A percentile compares a stretch with the other conserved stretches of the same genome.
Conservation (phyloP, 2,888 invertebrate genomes). For the Drosophila lacicola region DNA sequence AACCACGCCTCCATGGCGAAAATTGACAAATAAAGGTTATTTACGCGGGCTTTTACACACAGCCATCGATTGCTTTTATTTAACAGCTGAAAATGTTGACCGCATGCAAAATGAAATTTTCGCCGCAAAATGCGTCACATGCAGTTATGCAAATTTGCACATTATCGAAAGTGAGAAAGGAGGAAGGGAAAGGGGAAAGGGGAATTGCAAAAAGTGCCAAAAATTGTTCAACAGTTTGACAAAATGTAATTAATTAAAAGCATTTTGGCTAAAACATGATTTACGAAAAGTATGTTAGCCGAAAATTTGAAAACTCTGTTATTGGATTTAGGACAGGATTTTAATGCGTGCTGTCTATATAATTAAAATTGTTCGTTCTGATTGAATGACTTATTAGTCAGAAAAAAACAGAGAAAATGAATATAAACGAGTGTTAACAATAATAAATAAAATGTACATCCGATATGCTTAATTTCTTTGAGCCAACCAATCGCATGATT, state of each 20-base stretch:
- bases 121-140: slow-evolving; percentile 17
- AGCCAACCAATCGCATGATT: too few relatives aligned
- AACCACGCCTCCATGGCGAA: background rate
- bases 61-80: slow-evolving; percentile 20
- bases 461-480: too few relatives aligned
- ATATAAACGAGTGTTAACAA: background rate
- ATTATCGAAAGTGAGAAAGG: background rate
- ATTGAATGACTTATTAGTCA: too few relatives aligned
- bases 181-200: background rate
- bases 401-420: too few relatives aligned
- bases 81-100: background rate
- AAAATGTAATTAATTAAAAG: slow-evolving; percentile 32
- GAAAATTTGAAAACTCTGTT: background rate
- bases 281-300: slow-evolving; percentile 24
- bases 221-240: slow-evolving; percentile 16
- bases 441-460: background rate
- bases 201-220: background rate
- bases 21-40: slow-evolving; percentile 25
- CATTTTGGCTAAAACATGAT: slow-evolving; percentile 19
- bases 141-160: slow-evolving; percentile 13
- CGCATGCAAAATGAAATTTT: slow-evolving; percentile 22
- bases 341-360: too few relatives aligned
- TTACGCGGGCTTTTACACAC: background rate
- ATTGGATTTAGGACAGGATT: too few relatives aligned
- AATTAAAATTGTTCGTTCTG: too few relatives aligned